phyloP scores from a whole-genome alignment of 2,113 vertebrate genomes.

The Puntigrus tetrazona region DNA sequence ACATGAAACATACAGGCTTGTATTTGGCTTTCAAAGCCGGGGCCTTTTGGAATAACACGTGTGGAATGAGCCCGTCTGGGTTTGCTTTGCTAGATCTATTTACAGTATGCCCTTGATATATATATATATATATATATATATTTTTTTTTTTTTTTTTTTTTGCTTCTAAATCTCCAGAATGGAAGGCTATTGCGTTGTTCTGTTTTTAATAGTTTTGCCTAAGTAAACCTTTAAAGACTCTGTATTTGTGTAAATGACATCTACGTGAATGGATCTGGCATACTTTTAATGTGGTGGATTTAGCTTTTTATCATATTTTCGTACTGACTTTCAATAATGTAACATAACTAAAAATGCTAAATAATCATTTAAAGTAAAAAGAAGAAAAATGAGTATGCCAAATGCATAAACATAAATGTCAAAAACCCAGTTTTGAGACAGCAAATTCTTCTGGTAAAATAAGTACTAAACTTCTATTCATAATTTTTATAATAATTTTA shows the following conservation, averaged over 20 bases:
- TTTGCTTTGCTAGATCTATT: conserved; percentile 22
- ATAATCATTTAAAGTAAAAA: not conserved
- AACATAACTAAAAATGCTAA: not conserved
- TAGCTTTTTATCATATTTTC: not conserved
- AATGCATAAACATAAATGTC: not conserved
- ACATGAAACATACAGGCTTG: conserved; percentile 34
- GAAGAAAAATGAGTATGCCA: not conserved
- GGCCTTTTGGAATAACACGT: not conserved
- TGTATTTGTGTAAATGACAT: not conserved
- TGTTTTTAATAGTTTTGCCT: not conserved
- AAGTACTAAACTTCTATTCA: not conserved
- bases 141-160: not conserved
- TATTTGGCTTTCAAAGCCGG: conserved; percentile 48
- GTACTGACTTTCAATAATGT: not conserved
- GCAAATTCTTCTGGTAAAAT: not conserved
- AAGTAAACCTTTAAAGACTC: not conserved
- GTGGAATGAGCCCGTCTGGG: not conserved
- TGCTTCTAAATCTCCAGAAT: not conserved
- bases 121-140: too few relatives aligned
- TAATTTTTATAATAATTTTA: not conserved
- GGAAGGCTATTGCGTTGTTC: not conserved
- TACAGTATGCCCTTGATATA: not conserved
- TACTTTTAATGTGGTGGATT: not conserved
- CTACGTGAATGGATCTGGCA: not conserved
- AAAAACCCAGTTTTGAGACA: not conserved